Evolutionary conservation across 1,140 invertebrate species (phyloP), one percentile per base, ranked within the genome.

Genomic region (Wiebesia pumilae): DNA sequence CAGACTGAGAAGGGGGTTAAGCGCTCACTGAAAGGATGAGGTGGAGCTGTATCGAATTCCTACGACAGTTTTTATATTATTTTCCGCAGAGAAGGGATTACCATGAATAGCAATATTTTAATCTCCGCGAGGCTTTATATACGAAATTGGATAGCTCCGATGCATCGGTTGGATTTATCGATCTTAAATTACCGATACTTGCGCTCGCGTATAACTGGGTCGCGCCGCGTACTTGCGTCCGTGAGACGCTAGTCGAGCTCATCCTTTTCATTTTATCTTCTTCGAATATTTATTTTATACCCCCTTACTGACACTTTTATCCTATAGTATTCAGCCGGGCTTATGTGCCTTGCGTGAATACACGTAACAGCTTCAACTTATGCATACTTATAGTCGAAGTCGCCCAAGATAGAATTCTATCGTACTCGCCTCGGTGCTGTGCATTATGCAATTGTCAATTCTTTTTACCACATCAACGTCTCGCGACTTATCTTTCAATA

Each of bases 21-120:
- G 33, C 47, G 65, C 62, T 24, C 51, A 89, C 88, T 89, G 86
- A 89, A 88, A 90, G 91, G 89, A 88, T 87, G 86, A 85, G 43
- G 67, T 83, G 83, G 85, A 81, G 86, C 67, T 75, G 90, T 93
- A 90, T 94, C 92, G 89, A 90, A 90, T 94, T 93, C 88, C 91
- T 65, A 71, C 62, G 62, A 69, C 78, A 87, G 75, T 87, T 90
- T 91, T 91, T 89, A 90, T 93, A 93, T 94, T 93, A 93, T 93
- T 92, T 93, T 92, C 90, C 89, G 89, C 84, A 87, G 87, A 88
- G 90, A 91, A 90, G 89, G 91, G 92, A 93, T 93, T 92, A 92
- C 89, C 90, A 87, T 91, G 91, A 91, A 91, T 90, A 90, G 91
- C 90, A 91, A 90, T 91, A 92, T 93, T 94, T 92, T 93, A 93